Evolutionary conservation across 2,797 vertebrate species (phyloP), one percentile per base, ranked within the genome.

Genomic region (Liasis olivaceus): DNA sequence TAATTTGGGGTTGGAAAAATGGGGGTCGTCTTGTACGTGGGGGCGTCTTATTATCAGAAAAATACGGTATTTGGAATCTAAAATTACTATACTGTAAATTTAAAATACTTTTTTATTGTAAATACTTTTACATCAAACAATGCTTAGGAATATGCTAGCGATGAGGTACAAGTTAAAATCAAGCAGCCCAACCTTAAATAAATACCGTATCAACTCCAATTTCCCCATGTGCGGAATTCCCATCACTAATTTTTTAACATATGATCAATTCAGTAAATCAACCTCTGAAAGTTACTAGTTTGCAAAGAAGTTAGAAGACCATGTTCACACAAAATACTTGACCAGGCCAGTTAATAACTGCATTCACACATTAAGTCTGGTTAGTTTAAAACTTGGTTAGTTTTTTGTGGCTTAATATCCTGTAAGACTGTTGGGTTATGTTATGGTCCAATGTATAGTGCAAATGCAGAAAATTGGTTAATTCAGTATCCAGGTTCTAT

Each of bases 131-230:
- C 9, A 72, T 17, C 36, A 91, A 13, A 20, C 51, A 72, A 20
- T 47, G 31, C n/a, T 42, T 22, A 60, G 56, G 77, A 72, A 12
- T 0, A 5, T 93, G 47, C 36, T 0, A 12, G 0, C 59, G n/a
- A 17, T 22, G n/a, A 66, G 63, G 2, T 47, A 42, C 91, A 89
- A 89, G 85, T 66, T 84, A 87, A 85, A 72, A 92, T 66, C 0
- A 0, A 91, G 36, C n/a, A 88, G 94, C 89, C 72, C 94, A 90
- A 85, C 85, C 90, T 92, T 96, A 63, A 92, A 87, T 88, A 94
- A 93, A 91, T 6, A 88, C 92, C 92, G 91, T 59, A 13, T 91
- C 2, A 2, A 7, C 1, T 6, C 0, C 0, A 95, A 42, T 11
- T 90, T 5, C 28, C 51, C 89, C 54, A 56, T 64, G 72, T 51